Base-by-base conservation (phyloP, 2,113 vertebrate genomes). In the Pampusana beccarii region DNA sequence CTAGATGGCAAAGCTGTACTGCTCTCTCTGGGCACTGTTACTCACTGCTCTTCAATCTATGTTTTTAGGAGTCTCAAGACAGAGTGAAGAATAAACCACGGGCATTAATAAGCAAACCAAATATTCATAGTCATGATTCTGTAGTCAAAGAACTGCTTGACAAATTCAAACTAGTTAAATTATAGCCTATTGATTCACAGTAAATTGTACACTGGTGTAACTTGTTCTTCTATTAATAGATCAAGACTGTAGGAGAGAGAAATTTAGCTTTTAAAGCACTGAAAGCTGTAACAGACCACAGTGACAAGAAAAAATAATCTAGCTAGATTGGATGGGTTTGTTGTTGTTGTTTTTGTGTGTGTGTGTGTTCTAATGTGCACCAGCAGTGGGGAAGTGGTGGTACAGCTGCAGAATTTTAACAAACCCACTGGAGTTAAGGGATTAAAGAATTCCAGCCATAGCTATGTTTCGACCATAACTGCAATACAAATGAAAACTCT, bases 1-100 rank as follows among this genome's bases (percentile, higher is more conserved):
- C 97, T 98, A 98, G 98, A 96, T 98, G 98, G 98, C 98, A 97
- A 98, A 98, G 75, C 94, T 71, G 94, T 72, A 93, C 97, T 97
- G 64, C 54, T 96, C 61, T 86, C 90, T 46, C 72, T 80, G 66
- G 84, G 83, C 33, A 21, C 42, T 13, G 66, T 21, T 13, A 16
- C 56, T 53, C 31, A 58, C 34, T 17, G 25, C 48, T 90, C 79
- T 86, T 40, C 79, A 80, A 92, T 70, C 44, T 21, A 18, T 31
- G 69, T 66, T 95, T 83, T 87, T 78, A 86, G 69, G 20, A 65
- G 66, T 73, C 62, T 66, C 20, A 80, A 70, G 79, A 82, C 24
- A 94, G 86, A 80, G 36, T 31, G 23, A 86, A 90, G 67, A 95
- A 60, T n/a, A 83, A 95, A 83, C 38, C 42, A 84, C 2, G 10